These are phyloP conservation scores for Drosophila anomalipes DNA, from an alignment of 2,888 invertebrate genomes.

Conservation along the genomic window DNA sequence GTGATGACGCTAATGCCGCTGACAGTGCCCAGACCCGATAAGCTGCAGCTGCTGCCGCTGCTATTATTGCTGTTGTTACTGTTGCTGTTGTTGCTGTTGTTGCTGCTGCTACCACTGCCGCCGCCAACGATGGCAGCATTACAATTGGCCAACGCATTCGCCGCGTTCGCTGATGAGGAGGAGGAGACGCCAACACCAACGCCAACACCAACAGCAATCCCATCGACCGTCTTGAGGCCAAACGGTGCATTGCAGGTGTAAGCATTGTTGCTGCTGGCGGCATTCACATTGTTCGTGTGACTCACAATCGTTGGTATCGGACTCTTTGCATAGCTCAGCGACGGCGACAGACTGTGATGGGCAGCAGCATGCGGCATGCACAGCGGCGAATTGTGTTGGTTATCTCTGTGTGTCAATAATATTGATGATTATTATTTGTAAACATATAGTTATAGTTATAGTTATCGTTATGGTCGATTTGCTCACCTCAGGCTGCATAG, in stretches of 20 bases:
- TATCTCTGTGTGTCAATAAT: constrained; percentile 70
- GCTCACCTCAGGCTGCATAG: constrained; percentile 76
- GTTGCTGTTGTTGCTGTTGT: constrained; percentile 45
- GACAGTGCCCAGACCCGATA: constrained; percentile 67
- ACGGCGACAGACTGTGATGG: constrained; percentile 84
- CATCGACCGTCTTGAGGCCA: constrained; percentile 83
- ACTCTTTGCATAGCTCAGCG: constrained; percentile 84
- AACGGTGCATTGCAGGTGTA: constrained; percentile 84
- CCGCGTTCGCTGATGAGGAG: constrained; percentile 50
- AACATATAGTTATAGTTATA: too few species aligned
- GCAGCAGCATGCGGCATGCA: constrained; percentile 82
- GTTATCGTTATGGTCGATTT: background rate
- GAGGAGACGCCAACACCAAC: constrained; percentile 21
- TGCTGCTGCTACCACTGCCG: constrained; percentile 52
- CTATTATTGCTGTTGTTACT: constrained; percentile 49
- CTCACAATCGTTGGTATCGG: constrained; percentile 79
- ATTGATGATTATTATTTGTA: too few species aligned
- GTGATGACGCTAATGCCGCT: constrained; percentile 76
- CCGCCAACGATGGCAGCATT: constrained; percentile 35
- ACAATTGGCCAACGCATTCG: constrained; percentile 42
- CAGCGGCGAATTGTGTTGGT: constrained; percentile 84
- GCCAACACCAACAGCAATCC: constrained; percentile 47
- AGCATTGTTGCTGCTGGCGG: constrained; percentile 48
- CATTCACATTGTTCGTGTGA: constrained; percentile 71
- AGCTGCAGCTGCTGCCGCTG: constrained; percentile 51